Base-by-base conservation (phyloP, 1,140 invertebrate genomes). In the Eurytemora carolleeae region DNA sequence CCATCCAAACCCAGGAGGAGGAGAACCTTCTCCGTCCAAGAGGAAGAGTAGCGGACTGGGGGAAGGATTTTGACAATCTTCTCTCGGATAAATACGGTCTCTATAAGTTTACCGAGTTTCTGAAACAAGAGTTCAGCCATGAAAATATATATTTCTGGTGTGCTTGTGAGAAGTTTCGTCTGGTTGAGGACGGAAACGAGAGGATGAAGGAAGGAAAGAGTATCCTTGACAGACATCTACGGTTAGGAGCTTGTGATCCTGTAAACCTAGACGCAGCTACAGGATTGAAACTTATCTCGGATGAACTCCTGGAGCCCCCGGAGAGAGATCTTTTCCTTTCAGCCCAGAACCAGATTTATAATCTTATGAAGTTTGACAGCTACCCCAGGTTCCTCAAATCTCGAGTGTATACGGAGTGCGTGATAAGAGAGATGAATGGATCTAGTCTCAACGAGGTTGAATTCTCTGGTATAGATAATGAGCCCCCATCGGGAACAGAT, bases 111-210 rank as follows among this genome's bases (percentile, higher is more conserved):
- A 85, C 86, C 23, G 86, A 88, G 73, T 98, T 96, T 74, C 74
- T 97, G 21, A 86, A 89, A 69, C 91, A 91, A 71, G 92, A 98
- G 74, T 95, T 94, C 70, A 93, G 89, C 64, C 86, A 91, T 64
- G 93, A 98, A 73, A 97, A 98, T 70, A 95, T 96, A 53, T 82
- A 84, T 64, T 97, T 97, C 73, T 97, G 91, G 90, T 86, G 83
- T 59, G 84, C 86, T 24, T 93, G 90, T 74, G 87, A 95, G 71
- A 78, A 84, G 52, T 95, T 85, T 72, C 79, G 79, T 24, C 64
- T 76, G 76, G 64, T 71, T 64, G 58, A 67, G 55, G 64, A 68
- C 63, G 63, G 66, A 58, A 61, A 65, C 55, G 63, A 73, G 73
- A 77, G 64, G 72, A 79, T 53, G 73, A 75, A 61, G 65, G 68